Base-by-base conservation (phyloP, 2,888 invertebrate genomes). In the Corythucha ciliata region DNA sequence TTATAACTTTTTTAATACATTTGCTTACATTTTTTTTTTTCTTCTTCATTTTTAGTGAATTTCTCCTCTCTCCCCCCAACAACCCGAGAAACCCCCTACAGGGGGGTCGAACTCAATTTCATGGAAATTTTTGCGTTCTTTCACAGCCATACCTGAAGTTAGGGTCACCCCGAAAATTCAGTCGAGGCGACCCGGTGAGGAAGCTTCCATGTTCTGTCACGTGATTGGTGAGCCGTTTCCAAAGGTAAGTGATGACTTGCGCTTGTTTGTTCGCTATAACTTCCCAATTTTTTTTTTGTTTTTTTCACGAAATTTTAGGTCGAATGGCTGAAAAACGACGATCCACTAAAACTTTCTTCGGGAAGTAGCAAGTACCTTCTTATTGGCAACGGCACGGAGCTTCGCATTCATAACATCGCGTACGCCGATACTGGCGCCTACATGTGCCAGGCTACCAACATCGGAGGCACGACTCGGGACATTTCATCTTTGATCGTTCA, bases 381-480 rank as follows among this genome's bases (percentile, higher is more conserved):
- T 32, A 70, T 77, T 44, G 80, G 79, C 5, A 80, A 80, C 63
- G 80, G 79, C 21, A 81, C 80, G 5, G 76, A 77, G 36, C 67
- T 84, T 44, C 73, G 75, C 57, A 73, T 85, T 41, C 73, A 73
- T 53, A 75, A 77, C 62, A 78, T 83, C 45, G 75, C 74, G 52
- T 81, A 79, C 64, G 77, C 78, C 7, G 84, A 84, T 67, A 82
- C 82, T 0, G 83, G 83, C 3, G 81, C 82, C 2, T 84, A 83
- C 68, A 82, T 81, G 77, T 85, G 84, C 64, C 77, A 79, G 62
- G 83, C 80, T 1, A 75, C 74, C 37, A 83, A 80, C 66, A 74
- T 78, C 48, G 82, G 81, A 3, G 79, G 78, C n/a, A 69, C 77
- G 57, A 77, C 79, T 48, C 71, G 81, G 55, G 82, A 81, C 65